These are phyloP conservation scores for Anolis sagrei DNA, from an alignment of 2,113 vertebrate species.

Conservation along the genomic window DNA sequence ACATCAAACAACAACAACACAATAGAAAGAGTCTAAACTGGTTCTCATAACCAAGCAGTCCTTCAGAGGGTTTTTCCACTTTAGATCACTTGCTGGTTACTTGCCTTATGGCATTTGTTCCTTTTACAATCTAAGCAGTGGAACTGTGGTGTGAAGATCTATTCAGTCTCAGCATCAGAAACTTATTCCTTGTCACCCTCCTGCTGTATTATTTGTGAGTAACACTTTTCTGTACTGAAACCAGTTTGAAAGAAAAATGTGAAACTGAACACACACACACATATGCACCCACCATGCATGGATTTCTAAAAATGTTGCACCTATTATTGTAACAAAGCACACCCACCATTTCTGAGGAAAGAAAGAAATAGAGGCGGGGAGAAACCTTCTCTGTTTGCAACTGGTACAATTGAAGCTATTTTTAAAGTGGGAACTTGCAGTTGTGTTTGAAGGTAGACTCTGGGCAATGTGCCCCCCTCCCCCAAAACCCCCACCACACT, in stretches of 20 bases:
- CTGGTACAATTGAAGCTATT: not conserved
- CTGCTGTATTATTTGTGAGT: constrained; percentile 60
- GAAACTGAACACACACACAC: not conserved
- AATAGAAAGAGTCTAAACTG: constrained; percentile 56
- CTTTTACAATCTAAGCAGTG: constrained; percentile 60
- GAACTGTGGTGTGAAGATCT: constrained; percentile 61
- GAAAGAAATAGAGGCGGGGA: not conserved
- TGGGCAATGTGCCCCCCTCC: too few relatives aligned
- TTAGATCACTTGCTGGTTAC: constrained; percentile 69
- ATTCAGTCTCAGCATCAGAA: constrained; percentile 55
- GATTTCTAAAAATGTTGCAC: constrained; percentile 41
- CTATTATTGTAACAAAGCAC: constrained; percentile 34
- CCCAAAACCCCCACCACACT: too few relatives aligned
- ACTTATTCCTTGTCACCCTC: constrained; percentile 52
- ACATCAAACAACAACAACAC: too few relatives aligned
- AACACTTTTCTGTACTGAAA: constrained; percentile 59
- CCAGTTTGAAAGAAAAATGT: constrained; percentile 54
- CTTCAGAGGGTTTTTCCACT: constrained; percentile 65
- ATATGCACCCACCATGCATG: constrained; percentile 20
- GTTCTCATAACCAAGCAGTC: constrained; percentile 53
- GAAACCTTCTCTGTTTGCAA: not conserved
- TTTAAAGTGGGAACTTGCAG: not conserved
- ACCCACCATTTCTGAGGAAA: constrained; percentile 22
- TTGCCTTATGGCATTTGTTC: constrained; percentile 69
- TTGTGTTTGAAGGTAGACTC: not conserved